These are phyloP conservation scores for Panagrolaimus sp. DNA, from an alignment of 1,140 invertebrate species.

Conservation along the genomic window DNA sequence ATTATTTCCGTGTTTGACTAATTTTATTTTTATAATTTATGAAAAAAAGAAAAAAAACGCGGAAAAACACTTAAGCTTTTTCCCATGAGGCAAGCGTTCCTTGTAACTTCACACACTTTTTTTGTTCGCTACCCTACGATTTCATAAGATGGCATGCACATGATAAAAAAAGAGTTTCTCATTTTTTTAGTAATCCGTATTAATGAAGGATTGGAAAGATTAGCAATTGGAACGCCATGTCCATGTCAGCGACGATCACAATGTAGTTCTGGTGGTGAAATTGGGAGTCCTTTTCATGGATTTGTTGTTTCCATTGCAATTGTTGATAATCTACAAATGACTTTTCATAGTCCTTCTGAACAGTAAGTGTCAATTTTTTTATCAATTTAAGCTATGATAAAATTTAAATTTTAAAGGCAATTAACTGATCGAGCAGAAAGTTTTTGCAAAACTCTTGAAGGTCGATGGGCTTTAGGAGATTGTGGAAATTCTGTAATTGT, in stretches of 20 bases:
- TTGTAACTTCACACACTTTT: neutral
- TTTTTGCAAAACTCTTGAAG: conserved; percentile 53
- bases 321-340: conserved; percentile 57
- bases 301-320: conserved; percentile 57
- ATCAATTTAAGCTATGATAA: conserved; percentile 1
- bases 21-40: conserved; percentile 9
- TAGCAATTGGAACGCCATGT: conserved; percentile 53
- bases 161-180: neutral
- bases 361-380: conserved; percentile 29
- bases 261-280: conserved; percentile 43
- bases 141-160: neutral
- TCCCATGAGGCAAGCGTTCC: neutral
- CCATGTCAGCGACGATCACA: conserved; percentile 56
- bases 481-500: conserved; percentile 57
- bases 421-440: conserved; percentile 55
- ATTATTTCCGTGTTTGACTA: neutral
- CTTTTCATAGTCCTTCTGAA: conserved; percentile 56
- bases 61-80: neutral
- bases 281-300: conserved; percentile 44
- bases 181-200: conserved; percentile 44
- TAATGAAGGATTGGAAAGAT: conserved; percentile 46
- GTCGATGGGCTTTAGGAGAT: conserved; percentile 57
- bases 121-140: neutral
- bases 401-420: conserved; percentile 44
- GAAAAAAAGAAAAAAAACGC: conserved; percentile 18